Percentiles rank a stretch among this genome's conserved stretches.
phyloP scores from a whole-genome alignment of 2,888 invertebrate species.

The Quadroppia sp. region DNA sequence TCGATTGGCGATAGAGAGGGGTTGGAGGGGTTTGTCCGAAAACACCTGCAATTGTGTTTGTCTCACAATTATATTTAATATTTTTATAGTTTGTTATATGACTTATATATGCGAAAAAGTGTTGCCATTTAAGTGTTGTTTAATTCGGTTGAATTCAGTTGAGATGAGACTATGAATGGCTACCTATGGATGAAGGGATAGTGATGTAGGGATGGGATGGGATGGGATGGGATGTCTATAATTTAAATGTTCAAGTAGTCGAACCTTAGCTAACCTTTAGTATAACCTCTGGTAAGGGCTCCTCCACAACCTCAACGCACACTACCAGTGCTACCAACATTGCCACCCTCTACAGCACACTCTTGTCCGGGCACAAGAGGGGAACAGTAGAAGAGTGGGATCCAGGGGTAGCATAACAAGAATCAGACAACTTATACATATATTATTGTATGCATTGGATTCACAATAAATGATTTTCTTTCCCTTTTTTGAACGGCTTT shows the following conservation, averaged over 20 bases:
- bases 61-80: not conserved
- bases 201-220: too few relatives aligned
- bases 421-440: constrained; percentile 32
- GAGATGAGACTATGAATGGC: constrained; percentile 11
- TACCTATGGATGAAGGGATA: constrained; percentile 21
- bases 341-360: constrained; percentile 26
- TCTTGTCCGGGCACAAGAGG: constrained; percentile 16
- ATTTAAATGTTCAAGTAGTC: constrained; percentile 35
- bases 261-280: constrained; percentile 30
- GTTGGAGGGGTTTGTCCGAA: constrained; percentile 11
- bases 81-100: not conserved
- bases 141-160: constrained; percentile 6
- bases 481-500: constrained; percentile 24
- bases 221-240: constrained; percentile 22
- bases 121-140: not conserved
- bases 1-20: not conserved
- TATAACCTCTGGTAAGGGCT: constrained; percentile 24
- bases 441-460: constrained; percentile 30
- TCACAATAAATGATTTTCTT: constrained; percentile 31
- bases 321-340: not conserved
- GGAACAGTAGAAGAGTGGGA: constrained; percentile 29
- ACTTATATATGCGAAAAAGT: not conserved
- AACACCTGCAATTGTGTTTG: constrained; percentile 34
- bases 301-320: constrained; percentile 7
- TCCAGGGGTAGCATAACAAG: constrained; percentile 27